Percentiles rank a stretch among this genome's conserved stretches.
Conservation (phyloP, 2,888 invertebrate genomes). For the Campoletis raptor region DNA sequence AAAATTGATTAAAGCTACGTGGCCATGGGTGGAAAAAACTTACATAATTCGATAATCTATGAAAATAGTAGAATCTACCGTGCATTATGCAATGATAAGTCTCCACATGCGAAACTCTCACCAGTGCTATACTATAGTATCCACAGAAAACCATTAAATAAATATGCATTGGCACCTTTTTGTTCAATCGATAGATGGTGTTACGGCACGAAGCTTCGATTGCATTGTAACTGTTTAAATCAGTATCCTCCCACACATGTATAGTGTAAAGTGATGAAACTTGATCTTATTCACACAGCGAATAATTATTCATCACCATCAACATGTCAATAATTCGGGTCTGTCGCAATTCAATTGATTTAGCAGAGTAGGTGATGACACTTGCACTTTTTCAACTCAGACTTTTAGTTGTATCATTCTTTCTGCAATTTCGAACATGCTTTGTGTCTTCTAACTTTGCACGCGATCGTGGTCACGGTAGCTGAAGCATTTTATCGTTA, state of each 20-base stretch:
- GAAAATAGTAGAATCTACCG: too few species aligned
- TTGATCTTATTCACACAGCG: not conserved
- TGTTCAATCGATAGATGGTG: not conserved
- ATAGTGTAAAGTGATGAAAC: not conserved
- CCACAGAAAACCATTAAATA: not conserved
- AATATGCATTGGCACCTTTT: not conserved
- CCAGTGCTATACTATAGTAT: not conserved
- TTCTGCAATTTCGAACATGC: not conserved
- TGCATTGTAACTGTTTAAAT: not conserved
- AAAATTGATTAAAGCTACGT: too few species aligned
- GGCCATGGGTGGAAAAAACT: too few species aligned
- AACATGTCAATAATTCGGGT: not conserved
- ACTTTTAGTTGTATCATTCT: not conserved
- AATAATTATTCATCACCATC: not conserved
- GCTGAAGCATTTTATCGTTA: slow-evolving; percentile 13
- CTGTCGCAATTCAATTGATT: not conserved
- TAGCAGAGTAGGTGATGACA: not conserved
- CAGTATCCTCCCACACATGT: not conserved
- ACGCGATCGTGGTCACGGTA: slow-evolving; percentile 32
- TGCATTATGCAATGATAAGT: too few species aligned
- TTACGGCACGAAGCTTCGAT: not conserved
- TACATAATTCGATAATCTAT: too few species aligned
- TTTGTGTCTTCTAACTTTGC: not conserved
- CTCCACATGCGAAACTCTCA: too few species aligned
- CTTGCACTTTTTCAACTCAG: not conserved